These are phyloP conservation scores for Propithecus perrieri DNA, from an alignment of 2,797 vertebrate species.

Conservation along the genomic window DNA sequence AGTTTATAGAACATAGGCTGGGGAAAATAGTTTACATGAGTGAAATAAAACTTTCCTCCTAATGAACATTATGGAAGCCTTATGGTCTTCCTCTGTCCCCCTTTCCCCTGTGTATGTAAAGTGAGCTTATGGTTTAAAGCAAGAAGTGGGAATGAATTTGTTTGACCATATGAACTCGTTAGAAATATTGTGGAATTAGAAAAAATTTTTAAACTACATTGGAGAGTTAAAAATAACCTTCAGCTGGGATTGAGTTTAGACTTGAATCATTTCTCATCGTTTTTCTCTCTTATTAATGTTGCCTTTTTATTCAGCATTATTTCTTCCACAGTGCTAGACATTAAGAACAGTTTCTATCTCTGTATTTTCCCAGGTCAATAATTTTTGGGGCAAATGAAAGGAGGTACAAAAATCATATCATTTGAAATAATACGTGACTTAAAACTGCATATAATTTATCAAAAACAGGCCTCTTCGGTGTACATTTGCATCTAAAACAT, in stretches of 20 bases:
- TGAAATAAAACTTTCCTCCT: not conserved
- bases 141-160: not conserved
- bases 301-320: not conserved
- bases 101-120: not conserved
- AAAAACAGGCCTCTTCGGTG: not conserved
- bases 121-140: not conserved
- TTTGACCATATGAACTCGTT: not conserved
- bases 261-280: not conserved
- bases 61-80: not conserved
- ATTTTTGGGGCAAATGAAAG: not conserved
- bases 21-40: not conserved
- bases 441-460: not conserved
- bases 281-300: not conserved
- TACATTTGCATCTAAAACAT: not conserved
- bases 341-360: not conserved
- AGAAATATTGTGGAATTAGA: conserved; percentile 7
- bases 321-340: not conserved
- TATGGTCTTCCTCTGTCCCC: not conserved
- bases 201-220: not conserved
- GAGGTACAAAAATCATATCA: not conserved
- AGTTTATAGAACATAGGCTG: not conserved
- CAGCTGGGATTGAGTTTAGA: not conserved
- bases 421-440: not conserved
- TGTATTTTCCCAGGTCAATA: not conserved
- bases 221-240: not conserved